These are phyloP conservation scores for Trissolcus basalis DNA, from an alignment of 1,140 invertebrate species.

Conservation along the genomic window DNA sequence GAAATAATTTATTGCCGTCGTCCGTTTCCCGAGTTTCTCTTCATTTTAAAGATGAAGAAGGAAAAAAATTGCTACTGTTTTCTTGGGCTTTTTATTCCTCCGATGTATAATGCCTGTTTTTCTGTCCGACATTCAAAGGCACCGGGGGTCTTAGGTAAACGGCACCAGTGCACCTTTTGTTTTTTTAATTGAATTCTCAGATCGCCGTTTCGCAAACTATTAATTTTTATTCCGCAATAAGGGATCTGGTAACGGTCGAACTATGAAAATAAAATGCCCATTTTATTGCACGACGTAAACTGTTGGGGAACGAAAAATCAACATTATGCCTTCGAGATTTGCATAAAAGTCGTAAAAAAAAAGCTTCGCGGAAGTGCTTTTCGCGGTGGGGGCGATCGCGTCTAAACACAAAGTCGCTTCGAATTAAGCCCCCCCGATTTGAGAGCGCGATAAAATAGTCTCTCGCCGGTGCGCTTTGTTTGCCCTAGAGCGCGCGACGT, in stretches of 20 bases:
- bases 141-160: no score
- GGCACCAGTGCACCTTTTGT: not conserved
- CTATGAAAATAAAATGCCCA: not conserved
- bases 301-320: not conserved
- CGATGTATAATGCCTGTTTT: not conserved
- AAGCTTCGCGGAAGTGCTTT: slow-evolving; percentile 10
- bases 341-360: not conserved
- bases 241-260: slow-evolving; percentile 2
- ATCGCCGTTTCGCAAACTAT: slow-evolving; percentile 4
- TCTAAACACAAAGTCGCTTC: slow-evolving; percentile 30
- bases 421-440: slow-evolving; percentile 39
- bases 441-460: slow-evolving; percentile 48
- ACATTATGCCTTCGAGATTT: not conserved
- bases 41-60: no score
- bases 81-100: not conserved
- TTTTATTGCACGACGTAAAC: no score
- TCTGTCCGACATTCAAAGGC: not conserved
- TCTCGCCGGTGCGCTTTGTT: slow-evolving; percentile 52
- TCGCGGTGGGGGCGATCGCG: not conserved
- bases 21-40: not conserved
- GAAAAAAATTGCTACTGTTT: not conserved
- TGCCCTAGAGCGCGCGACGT: slow-evolving; percentile 47
- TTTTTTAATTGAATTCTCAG: not conserved
- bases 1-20: not conserved
- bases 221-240: slow-evolving; percentile 4